These are phyloP conservation scores for Macquaria australasica DNA, from an alignment of 2,113 vertebrate species.

Conservation along the genomic window DNA sequence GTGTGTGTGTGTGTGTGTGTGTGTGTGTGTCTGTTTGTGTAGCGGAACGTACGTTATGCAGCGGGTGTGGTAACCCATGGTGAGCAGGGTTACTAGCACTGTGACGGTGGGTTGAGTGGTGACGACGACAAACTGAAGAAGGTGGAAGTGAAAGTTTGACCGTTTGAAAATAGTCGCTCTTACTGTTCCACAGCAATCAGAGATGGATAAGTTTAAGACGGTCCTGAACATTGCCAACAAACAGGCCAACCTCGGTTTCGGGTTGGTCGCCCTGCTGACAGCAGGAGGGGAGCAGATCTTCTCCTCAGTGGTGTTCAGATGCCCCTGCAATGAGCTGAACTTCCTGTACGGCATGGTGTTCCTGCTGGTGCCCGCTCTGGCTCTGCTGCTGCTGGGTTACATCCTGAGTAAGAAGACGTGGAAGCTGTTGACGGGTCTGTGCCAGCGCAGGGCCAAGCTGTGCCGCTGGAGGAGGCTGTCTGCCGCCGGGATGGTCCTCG, in stretches of 20 bases:
- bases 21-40: too few relatives aligned
- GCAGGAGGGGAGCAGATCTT: conserved; percentile 84
- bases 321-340: conserved; percentile 86
- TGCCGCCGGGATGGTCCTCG: accelerated
- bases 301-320: conserved; percentile 81
- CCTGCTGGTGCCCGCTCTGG: conserved; percentile 85
- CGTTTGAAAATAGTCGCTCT: background rate
- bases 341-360: conserved; percentile 83
- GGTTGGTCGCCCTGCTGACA: conserved; percentile 82
- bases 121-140: background rate
- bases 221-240: conserved; percentile 66
- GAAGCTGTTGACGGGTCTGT: conserved; percentile 82
- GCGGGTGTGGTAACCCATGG: too few relatives aligned
- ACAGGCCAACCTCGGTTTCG: conserved; percentile 74
- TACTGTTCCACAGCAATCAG: background rate
- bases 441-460: background rate
- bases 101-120: background rate
- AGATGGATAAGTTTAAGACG: conserved; percentile 79
- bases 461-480: accelerated
- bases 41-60: too few relatives aligned
- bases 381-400: conserved; percentile 83
- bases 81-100: background rate
- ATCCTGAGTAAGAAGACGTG: conserved; percentile 71
- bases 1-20: too few relatives aligned
- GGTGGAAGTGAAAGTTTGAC: conserved; percentile 42